Evolutionary conservation across 2,888 invertebrate species (phyloP), one percentile per base, ranked within the genome.

Genomic region (Apantesis nais): DNA sequence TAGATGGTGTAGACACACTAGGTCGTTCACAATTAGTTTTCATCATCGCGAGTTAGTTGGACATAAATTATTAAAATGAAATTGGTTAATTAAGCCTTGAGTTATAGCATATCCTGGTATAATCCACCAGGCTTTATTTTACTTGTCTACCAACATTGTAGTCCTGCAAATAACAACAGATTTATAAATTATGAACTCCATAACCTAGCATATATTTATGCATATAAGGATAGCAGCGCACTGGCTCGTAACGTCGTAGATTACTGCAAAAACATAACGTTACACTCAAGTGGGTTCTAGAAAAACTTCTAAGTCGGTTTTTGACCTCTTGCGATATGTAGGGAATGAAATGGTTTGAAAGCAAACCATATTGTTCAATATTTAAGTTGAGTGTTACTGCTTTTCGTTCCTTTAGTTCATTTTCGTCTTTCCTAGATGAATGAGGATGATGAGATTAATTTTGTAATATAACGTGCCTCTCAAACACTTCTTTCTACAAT

Each of bases 211-310:
- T 25, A 25, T 55, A 25, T 58, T 29, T 58, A 58, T 58, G 25
- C 7, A 58, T 58, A 34, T 37, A 76, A 78, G 72, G 80, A 74
- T 73, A n/a, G 64, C 39, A 61, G 62, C 65, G 67, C 72, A 76
- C 74, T 78, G 73, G 75, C 11, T 68, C 64, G 76, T 75, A 72
- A 76, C 74, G 82, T 82, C 76, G 34, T 80, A 72, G 70, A 76
- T 78, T 78, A 75, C n/a, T 61, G 75, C 74, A 81, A 82, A 82
- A 82, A 82, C 62, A 63, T 78, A 73, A 78, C 76, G 82, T 81
- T 75, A 82, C 78, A 80, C 71, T 72, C 67, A 61, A 77, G 66
- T 73, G 77, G 71, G 37, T 58, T 70, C 37, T 60, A 73, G 66
- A 74, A 78, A 74, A 74, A 70, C 16, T 52, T 48, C 7, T 34